A percentile compares a stretch with the other conserved stretches of the same genome.
These are phyloP conservation scores for Bedellia somnulentella DNA, from an alignment of 2,888 invertebrate species.

Conservation along the genomic window DNA sequence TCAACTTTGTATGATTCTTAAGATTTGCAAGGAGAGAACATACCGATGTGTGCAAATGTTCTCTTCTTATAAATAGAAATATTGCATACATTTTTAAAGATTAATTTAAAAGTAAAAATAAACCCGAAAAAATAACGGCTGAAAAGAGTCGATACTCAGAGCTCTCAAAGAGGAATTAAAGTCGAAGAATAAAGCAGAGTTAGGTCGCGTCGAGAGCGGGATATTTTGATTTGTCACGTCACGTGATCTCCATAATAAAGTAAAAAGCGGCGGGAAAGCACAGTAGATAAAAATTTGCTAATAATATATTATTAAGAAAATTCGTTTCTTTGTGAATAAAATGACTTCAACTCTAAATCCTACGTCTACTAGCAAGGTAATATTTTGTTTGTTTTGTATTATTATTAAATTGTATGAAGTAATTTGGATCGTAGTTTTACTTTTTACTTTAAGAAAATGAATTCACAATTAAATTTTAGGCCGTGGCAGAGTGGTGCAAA, in stretches of 20 bases:
- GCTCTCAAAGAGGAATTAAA: too few relatives aligned
- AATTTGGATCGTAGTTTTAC: neutral
- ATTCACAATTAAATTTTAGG: too few relatives aligned
- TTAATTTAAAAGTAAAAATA: neutral
- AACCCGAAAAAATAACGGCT: too few relatives aligned
- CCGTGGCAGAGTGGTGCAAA: constrained; percentile 27
- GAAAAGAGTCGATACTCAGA: too few relatives aligned
- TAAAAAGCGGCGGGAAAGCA: too few relatives aligned
- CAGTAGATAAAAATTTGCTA: neutral
- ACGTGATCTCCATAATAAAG: too few relatives aligned
- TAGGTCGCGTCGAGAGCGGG: neutral
- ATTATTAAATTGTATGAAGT: neutral
- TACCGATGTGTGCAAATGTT: constrained; percentile 7
- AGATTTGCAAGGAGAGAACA: constrained; percentile 17
- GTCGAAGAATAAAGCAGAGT: neutral
- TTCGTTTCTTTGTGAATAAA: neutral
- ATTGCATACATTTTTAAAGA: neutral
- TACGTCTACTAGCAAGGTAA: neutral
- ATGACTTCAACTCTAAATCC: neutral
- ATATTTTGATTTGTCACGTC: neutral
- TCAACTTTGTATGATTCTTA: constrained; percentile 20
- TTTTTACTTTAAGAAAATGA: constrained; percentile 7
- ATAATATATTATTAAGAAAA: neutral
- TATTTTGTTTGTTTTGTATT: neutral
- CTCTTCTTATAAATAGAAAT: constrained; percentile 1